These are phyloP conservation scores for Nymphalis io DNA, from an alignment of 1,140 invertebrate genomes.

Conservation along the genomic window DNA sequence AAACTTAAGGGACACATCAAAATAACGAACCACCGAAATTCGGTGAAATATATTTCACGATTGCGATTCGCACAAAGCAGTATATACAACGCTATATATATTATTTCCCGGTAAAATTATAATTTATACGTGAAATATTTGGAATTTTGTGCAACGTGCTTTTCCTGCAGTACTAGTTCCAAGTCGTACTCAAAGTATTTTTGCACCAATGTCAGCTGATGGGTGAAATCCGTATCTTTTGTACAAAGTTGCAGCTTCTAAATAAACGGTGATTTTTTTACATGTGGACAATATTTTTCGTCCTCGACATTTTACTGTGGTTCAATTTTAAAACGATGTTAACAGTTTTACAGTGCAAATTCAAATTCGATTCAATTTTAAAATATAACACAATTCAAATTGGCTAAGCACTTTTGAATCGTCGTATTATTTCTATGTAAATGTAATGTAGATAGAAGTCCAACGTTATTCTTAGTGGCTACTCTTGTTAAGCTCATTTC, in stretches of 20 bases:
- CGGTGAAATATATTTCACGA: not conserved
- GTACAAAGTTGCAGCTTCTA: conserved; percentile 16
- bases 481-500: too few relatives aligned
- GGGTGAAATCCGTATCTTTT: conserved; percentile 21
- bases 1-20: too few relatives aligned
- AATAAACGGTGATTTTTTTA: conserved; percentile 14
- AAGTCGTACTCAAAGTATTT: conserved; percentile 6
- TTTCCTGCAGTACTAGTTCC: conserved; percentile 27
- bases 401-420: too few relatives aligned
- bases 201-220: conserved; percentile 18
- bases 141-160: conserved; percentile 19
- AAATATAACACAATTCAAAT: too few relatives aligned
- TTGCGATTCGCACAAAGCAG: too few relatives aligned
- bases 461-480: too few relatives aligned
- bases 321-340: not conserved
- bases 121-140: not conserved
- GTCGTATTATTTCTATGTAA: too few relatives aligned
- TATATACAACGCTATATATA: too few relatives aligned
- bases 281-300: not conserved
- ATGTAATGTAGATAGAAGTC: too few relatives aligned
- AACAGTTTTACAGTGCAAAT: not conserved
- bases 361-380: too few relatives aligned
- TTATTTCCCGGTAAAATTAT: not conserved
- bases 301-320: not conserved
- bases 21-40: not conserved